A percentile compares a stretch with the other conserved stretches of the same genome.
Conservation (phyloP, 2,888 invertebrate species). For the Anaspis maculata region DNA sequence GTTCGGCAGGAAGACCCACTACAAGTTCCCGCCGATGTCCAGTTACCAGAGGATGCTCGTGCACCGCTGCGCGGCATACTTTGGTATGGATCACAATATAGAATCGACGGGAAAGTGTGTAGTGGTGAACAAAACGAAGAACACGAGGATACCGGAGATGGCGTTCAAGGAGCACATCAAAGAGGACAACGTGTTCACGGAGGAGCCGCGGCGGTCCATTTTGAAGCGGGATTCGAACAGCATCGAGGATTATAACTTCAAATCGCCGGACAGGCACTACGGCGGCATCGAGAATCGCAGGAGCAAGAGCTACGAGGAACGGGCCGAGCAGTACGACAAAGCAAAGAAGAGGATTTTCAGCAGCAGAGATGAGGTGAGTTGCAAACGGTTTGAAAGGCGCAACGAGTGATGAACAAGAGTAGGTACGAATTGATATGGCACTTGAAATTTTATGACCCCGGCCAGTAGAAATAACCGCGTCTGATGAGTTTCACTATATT, state of each 20-base stretch:
- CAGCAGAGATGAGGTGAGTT: no score
- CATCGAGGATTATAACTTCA: constrained; percentile 61
- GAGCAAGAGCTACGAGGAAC: constrained; percentile 83
- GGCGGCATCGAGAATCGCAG: constrained; percentile 54
- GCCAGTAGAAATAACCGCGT: no score
- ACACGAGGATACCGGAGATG: constrained; percentile 59
- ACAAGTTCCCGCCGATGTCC: constrained; percentile 86
- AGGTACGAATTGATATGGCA: no score
- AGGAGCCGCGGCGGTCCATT: constrained; percentile 69
- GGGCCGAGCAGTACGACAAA: constrained; percentile 83
- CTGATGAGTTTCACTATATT: no score
- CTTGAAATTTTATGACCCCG: no score
- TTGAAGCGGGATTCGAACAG: constrained; percentile 75
- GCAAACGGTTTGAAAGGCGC: no score
- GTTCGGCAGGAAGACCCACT: constrained; percentile 56
- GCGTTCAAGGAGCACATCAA: constrained; percentile 64
- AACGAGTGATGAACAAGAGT: no score
- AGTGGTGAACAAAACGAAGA: constrained; percentile 73
- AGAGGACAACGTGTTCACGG: constrained; percentile 53
- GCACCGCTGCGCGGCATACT: constrained; percentile 87
- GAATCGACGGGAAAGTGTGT: constrained; percentile 78
- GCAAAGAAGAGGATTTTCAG: constrained; percentile 80
- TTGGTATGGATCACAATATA: constrained; percentile 90
- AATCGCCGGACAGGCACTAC: constrained; percentile 53
- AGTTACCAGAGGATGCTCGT: constrained; percentile 96